Conservation (phyloP, 2,113 vertebrate genomes). For the Scomber colias region DNA sequence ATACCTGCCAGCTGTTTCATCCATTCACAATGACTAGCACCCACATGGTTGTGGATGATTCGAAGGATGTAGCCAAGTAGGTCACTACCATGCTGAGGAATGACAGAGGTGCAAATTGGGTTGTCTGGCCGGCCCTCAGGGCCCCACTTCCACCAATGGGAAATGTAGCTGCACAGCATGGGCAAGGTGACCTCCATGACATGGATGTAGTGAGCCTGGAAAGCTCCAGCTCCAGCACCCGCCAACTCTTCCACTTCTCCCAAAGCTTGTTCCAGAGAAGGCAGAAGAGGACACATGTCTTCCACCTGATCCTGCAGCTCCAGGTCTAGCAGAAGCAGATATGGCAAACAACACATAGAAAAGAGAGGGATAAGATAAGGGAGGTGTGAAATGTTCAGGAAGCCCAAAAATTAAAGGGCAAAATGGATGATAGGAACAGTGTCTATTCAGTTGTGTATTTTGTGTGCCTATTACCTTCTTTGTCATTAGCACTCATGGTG, state of each 20-base stretch:
- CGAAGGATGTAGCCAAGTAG: conserved; percentile 92
- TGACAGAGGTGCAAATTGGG: conserved; percentile 86
- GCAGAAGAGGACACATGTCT: conserved; percentile 88
- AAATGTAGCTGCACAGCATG: conserved; percentile 94
- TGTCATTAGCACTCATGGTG: conserved; percentile 84
- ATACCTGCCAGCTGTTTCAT: conserved; percentile 94
- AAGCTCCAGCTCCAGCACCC: conserved; percentile 86
- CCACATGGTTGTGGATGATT: conserved; percentile 93
- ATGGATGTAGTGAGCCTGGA: conserved; percentile 89
- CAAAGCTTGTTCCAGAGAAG: conserved; percentile 90
- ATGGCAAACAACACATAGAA: not conserved
- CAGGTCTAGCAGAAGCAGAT: conserved; percentile 78
- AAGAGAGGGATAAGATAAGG: not conserved
- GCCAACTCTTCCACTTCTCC: conserved; percentile 90
- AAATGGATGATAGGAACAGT: not conserved
- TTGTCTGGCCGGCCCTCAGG: conserved; percentile 82
- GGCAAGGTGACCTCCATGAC: conserved; percentile 93
- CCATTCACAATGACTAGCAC: conserved; percentile 93
- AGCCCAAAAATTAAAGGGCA: not conserved
- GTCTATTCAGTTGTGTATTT: not conserved
- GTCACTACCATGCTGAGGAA: conserved; percentile 89
- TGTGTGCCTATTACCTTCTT: conserved; percentile 85
- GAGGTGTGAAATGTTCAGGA: not conserved
- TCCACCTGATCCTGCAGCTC: conserved; percentile 85
- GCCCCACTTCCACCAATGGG: conserved; percentile 89